phyloP scores from a whole-genome alignment of 2,797 vertebrate species.

The Gastrophryne carolinensis region DNA sequence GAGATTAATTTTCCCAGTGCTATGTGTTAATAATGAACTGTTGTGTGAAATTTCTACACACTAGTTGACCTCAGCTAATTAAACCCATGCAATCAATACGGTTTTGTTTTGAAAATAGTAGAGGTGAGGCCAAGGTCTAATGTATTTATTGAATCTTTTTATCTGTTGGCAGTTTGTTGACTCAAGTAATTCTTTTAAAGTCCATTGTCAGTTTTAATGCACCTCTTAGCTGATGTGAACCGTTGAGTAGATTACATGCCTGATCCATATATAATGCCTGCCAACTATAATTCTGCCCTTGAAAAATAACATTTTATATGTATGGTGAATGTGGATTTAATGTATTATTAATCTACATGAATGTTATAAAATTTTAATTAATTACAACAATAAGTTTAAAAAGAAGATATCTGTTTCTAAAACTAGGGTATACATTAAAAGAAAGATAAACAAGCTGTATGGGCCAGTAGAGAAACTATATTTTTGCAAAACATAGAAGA shows the following conservation, averaged over 20 bases:
- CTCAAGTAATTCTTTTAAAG: slow-evolving; percentile 13
- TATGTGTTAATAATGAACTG: slow-evolving; percentile 26
- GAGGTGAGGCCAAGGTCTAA: slow-evolving; percentile 30
- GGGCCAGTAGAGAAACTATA: no score
- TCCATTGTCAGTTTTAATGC: slow-evolving; percentile 10
- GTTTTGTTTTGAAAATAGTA: slow-evolving; percentile 31
- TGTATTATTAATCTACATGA: neutral
- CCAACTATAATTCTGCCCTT: neutral
- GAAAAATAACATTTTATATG: neutral
- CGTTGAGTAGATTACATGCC: slow-evolving; percentile 5
- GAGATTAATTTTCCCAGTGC: neutral
- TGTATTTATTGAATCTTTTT: slow-evolving; percentile 32
- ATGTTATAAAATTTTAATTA: neutral
- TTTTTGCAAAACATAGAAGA: no score
- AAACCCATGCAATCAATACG: slow-evolving; percentile 34
- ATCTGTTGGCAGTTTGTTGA: slow-evolving; percentile 10
- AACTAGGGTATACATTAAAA: no score
- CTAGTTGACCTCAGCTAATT: slow-evolving; percentile 38
- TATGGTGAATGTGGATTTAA: neutral
- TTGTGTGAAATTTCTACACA: slow-evolving; percentile 7
- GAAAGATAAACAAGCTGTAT: no score
- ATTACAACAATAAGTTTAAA: no score
- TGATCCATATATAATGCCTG: neutral
- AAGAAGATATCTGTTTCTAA: no score
- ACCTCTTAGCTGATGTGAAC: neutral